These are phyloP conservation scores for Melikaiella ostensackeni DNA, from an alignment of 2,888 invertebrate species.

Conservation along the genomic window DNA sequence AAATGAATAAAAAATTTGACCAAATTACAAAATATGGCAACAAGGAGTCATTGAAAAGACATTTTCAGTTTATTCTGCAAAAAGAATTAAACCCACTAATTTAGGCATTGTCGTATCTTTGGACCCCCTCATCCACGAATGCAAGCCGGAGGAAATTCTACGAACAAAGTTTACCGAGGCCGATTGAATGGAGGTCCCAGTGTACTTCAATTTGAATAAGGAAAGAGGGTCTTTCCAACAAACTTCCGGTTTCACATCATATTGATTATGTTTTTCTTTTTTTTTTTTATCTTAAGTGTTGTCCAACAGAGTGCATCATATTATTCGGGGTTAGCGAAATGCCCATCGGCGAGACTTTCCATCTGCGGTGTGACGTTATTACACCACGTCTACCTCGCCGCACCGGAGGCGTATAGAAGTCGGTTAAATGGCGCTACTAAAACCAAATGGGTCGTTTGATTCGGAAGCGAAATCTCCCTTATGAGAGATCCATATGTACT, in stretches of 20 bases:
- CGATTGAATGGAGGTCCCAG: too few relatives aligned
- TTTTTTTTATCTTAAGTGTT: conserved; percentile 31
- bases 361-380: conserved; percentile 57
- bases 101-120: too few relatives aligned
- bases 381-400: conserved; percentile 57
- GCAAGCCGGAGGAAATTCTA: too few relatives aligned
- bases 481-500: conserved; percentile 59
- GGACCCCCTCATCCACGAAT: too few relatives aligned
- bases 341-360: conserved; percentile 69
- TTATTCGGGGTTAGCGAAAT: conserved; percentile 50
- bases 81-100: too few relatives aligned
- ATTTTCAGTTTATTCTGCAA: too few relatives aligned
- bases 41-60: too few relatives aligned
- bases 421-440: conserved; percentile 73
- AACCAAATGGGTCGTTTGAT: conserved; percentile 77
- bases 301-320: conserved; percentile 28
- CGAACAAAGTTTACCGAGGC: too few relatives aligned
- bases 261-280: neutral
- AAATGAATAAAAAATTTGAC: too few relatives aligned
- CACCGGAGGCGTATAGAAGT: conserved; percentile 72
- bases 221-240: neutral
- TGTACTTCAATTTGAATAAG: neutral
- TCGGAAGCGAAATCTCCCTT: conserved; percentile 75
- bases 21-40: too few relatives aligned
- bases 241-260: neutral